A percentile compares a stretch with the other conserved stretches of the same genome.
phyloP scores from a whole-genome alignment of 2,113 vertebrate genomes.

The Scatophagus argus region DNA sequence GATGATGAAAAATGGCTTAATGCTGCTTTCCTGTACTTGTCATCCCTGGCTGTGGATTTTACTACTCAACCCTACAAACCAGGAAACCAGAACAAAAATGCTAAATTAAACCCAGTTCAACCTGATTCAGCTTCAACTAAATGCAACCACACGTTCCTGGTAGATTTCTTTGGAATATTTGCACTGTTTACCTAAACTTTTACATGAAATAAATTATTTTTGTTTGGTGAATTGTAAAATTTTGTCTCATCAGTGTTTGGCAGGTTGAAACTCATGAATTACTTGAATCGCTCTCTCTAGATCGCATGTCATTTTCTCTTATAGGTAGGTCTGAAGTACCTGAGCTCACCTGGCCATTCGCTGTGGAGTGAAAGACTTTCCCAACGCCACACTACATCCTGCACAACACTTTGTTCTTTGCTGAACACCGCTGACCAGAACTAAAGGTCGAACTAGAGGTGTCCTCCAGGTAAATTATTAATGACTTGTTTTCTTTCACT shows the following conservation, averaged over 20 bases:
- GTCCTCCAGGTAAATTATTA: slow-evolving; percentile 76
- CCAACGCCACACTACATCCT: slow-evolving; percentile 17
- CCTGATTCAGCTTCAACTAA: not conserved
- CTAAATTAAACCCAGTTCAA: not conserved
- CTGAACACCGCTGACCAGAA: slow-evolving; percentile 55
- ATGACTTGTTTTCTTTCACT: slow-evolving; percentile 64
- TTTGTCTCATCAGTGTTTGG: not conserved
- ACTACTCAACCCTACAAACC: not conserved
- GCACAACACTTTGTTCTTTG: slow-evolving; percentile 32
- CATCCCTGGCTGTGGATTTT: not conserved
- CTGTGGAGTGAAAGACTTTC: slow-evolving; percentile 24
- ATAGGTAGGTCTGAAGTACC: slow-evolving; percentile 2
- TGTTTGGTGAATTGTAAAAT: not conserved
- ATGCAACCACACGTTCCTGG: not conserved
- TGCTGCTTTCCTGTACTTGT: not conserved
- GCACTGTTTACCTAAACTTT: not conserved
- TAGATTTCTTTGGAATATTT: not conserved
- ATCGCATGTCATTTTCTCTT: slow-evolving; percentile 29
- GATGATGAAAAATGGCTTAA: not conserved
- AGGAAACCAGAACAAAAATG: not conserved
- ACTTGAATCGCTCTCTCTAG: not conserved
- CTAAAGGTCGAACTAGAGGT: slow-evolving; percentile 68
- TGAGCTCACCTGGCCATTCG: slow-evolving; percentile 19
- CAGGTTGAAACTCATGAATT: slow-evolving; percentile 20
- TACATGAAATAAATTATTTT: not conserved